Base-by-base conservation (phyloP, 1,140 invertebrate genomes). In the Homarus americanus region DNA sequence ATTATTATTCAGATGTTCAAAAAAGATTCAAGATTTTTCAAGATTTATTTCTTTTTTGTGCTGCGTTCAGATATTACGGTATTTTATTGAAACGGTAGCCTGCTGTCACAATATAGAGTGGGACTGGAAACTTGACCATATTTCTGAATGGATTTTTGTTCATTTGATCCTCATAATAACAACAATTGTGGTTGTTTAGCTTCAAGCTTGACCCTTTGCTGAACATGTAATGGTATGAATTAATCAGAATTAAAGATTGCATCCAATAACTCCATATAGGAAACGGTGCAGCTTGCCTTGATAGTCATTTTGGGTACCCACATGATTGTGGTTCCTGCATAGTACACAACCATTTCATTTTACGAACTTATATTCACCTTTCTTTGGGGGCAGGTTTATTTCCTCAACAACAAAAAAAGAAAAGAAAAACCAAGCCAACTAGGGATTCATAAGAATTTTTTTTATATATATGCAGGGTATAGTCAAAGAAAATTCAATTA, bases 141-240 rank as follows among this genome's bases (percentile, higher is more conserved):
- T 28, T 66, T 66, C 3, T 66, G 12, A 20, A 66, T 66, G 53
- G 15, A 20, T 2, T 58, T 20, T 66, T 66, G n/a, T 66, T 66
- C n/a, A 28, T 66, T 28, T 66, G 63, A n/a, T 28, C 3, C n/a
- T 66, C 5, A 66, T 28, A 28, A 28, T 63, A 63, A 63, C 58
- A 63, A 63, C 58, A 63, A 63, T 20, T 28, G 24, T 20, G 2
- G 63, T 32, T 66, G n/a, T 32, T 66, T 66, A 66, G 63, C 63
- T 66, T 66, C n/a, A 32, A 66, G 63, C 63, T 66, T 66, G 63
- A 66, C 63, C 63, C 63, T 66, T 32, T 66, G 63, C n/a, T 28
- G n/a, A 28, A 5, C 44, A 12, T 66, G 63, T 66, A 66, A 66
- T n/a, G 32, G 63, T 66, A 66, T 7, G 63, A 66, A 66, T 28